phyloP scores from a whole-genome alignment of 2,888 invertebrate species.

The Monochamus alternatus region DNA sequence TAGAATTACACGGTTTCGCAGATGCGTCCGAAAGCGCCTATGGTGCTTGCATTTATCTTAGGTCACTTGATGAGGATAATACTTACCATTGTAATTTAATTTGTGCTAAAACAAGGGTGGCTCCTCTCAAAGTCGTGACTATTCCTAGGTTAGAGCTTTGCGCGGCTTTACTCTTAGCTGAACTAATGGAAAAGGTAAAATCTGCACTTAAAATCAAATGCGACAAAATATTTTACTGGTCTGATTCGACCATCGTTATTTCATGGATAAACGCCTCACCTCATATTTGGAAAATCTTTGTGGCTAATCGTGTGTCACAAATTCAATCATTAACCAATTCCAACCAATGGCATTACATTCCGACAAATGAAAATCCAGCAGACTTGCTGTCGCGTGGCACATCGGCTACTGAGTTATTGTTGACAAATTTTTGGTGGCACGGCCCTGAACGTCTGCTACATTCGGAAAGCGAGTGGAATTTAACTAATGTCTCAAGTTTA shows the following conservation, averaged over 20 bases:
- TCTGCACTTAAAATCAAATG: conserved; percentile 9
- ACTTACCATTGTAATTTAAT: conserved; percentile 25
- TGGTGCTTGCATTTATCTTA: conserved; percentile 33
- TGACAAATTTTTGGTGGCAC: conserved; percentile 41
- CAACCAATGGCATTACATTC: conserved; percentile 44
- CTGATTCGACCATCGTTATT: conserved; percentile 38
- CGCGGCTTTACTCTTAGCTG: too few species aligned
- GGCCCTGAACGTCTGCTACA: conserved; percentile 36
- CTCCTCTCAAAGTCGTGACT: conserved; percentile 39
- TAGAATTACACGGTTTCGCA: conserved; percentile 31
- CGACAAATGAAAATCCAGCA: conserved; percentile 45
- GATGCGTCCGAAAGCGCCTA: conserved; percentile 28
- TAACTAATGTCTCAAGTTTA: neutral
- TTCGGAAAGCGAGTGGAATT: neutral
- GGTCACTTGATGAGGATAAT: conserved; percentile 1
- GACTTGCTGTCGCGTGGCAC: conserved; percentile 44
- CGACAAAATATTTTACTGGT: conserved; percentile 30
- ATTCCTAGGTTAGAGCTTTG: conserved; percentile 41
- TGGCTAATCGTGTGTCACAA: conserved; percentile 44
- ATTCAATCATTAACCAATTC: conserved; percentile 42
- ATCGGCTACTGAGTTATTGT: conserved; percentile 10
- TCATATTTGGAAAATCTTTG: conserved; percentile 44
- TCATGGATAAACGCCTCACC: conserved; percentile 28
- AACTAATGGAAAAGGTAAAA: conserved; percentile 19
- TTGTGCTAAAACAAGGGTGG: conserved; percentile 40